A percentile compares a stretch with the other conserved stretches of the same genome.
Evolutionary conservation across 2,113 vertebrate genomes (phyloP).

Genomic region (Ammospiza nelsoni): DNA sequence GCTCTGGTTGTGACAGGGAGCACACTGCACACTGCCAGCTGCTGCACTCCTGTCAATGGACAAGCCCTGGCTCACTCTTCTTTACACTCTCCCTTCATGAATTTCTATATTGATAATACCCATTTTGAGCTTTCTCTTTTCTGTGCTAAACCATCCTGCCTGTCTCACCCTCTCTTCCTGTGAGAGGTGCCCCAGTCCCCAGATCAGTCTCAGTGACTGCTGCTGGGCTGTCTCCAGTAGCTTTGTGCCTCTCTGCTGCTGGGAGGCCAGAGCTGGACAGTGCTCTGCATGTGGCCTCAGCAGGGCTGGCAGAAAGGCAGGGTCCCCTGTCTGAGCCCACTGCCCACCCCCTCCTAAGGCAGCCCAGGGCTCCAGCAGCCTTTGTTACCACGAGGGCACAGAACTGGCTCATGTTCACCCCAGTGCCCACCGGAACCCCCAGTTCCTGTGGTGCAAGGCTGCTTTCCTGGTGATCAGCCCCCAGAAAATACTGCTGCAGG

Average conservation of each 20-base stretch:
- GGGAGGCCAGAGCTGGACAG: neutral
- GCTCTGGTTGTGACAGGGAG: neutral
- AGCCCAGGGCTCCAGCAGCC: neutral
- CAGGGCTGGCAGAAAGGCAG: neutral
- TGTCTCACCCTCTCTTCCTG: neutral
- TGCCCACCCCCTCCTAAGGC: neutral
- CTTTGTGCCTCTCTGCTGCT: neutral
- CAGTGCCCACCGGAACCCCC: neutral
- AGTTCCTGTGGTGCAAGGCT: neutral
- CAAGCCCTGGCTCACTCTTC: neutral
- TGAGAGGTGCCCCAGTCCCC: neutral
- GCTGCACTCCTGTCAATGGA: neutral
- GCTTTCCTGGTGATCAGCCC: neutral
- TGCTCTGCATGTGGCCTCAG: neutral
- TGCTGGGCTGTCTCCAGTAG: neutral
- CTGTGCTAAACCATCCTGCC: neutral
- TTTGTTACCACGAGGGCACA: neutral
- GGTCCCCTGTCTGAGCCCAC: neutral
- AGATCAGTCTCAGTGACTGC: neutral
- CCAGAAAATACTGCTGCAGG: neutral
- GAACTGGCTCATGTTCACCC: neutral
- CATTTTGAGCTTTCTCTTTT: neutral
- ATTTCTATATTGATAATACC: neutral
- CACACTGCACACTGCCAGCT: neutral
- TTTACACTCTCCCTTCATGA: neutral